Conservation (phyloP, 2,113 vertebrate species). For the Micromys minutus region DNA sequence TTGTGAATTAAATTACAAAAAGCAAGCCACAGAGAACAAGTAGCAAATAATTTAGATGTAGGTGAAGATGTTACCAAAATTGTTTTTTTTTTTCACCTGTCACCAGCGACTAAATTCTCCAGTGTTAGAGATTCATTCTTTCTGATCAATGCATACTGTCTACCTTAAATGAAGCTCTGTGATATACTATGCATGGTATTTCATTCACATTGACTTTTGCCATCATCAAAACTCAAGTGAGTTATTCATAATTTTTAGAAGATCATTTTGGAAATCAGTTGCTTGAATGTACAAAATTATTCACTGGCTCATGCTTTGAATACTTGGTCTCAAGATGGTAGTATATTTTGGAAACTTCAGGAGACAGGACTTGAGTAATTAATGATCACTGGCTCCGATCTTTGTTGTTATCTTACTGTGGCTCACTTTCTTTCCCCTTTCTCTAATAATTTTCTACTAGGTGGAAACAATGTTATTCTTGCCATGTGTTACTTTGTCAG, state of each 20-base stretch:
- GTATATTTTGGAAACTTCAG: background rate
- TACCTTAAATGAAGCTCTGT: background rate
- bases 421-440: background rate
- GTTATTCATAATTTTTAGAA: background rate
- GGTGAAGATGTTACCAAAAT: background rate
- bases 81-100: background rate
- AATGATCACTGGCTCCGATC: background rate
- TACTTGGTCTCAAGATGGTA: background rate
- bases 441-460: background rate
- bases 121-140: background rate
- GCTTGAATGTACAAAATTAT: background rate
- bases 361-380: background rate
- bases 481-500: background rate
- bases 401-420: background rate
- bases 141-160: background rate
- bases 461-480: background rate
- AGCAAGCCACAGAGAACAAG: background rate
- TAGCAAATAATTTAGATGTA: slow-evolving; percentile 34
- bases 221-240: background rate
- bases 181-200: background rate
- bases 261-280: background rate
- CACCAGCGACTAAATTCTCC: background rate
- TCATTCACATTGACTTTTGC: background rate
- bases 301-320: background rate
- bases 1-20: background rate